Evolutionary conservation across 2,113 vertebrate species (phyloP).

Genomic region (Ailurus styani): DNA sequence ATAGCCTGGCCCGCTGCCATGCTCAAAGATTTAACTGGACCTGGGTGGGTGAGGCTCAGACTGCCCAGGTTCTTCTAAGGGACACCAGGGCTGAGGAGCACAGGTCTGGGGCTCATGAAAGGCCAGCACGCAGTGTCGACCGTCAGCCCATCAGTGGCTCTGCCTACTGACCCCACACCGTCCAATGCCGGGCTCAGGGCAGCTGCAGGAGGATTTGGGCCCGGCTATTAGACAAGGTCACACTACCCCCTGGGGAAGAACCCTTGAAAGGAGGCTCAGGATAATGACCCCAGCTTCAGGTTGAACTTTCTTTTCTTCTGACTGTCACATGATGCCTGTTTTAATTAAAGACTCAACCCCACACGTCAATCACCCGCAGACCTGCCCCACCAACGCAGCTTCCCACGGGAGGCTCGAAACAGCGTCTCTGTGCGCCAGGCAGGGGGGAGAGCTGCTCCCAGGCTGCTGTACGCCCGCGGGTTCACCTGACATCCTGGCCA

Average conservation of each 20-base stretch:
- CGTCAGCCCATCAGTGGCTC: neutral
- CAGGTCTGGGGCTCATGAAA: neutral
- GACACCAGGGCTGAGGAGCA: neutral
- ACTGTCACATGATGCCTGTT: neutral
- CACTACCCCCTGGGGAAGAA: neutral
- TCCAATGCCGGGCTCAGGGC: neutral
- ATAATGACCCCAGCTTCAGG: neutral
- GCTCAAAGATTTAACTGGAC: neutral
- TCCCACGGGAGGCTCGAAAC: neutral
- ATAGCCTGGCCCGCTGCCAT: rapidly evolving
- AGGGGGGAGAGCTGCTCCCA: neutral
- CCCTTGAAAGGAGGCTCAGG: neutral
- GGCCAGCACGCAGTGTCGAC: rapidly evolving
- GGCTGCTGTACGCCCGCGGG: neutral
- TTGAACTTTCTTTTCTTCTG: constrained; percentile 52
- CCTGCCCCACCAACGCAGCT: neutral
- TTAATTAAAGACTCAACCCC: constrained; percentile 64
- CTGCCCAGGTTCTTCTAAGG: rapidly evolving
- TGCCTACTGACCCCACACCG: neutral
- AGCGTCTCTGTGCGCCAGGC: neutral
- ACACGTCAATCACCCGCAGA: constrained; percentile 48
- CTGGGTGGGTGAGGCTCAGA: neutral
- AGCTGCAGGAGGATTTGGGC: rapidly evolving
- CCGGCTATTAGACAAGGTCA: neutral
- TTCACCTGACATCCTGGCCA: neutral